Evolutionary conservation across 1,140 invertebrate genomes (phyloP).

Genomic region (Apis dorsata): DNA sequence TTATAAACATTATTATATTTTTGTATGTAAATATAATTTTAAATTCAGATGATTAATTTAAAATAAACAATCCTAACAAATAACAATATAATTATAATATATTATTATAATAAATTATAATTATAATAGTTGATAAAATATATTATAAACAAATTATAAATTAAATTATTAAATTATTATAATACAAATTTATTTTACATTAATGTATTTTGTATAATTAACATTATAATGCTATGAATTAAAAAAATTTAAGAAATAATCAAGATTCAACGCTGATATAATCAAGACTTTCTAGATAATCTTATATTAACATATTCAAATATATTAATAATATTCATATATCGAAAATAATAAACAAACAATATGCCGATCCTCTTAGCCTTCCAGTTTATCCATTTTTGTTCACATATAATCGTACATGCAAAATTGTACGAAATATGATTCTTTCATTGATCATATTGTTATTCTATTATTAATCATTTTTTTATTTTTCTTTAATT

Average conservation of each 20-base stretch:
- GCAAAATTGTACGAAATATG: not conserved
- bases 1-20: not conserved
- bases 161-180: not conserved
- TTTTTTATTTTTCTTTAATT: slow-evolving; percentile 35
- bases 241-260: too few relatives aligned
- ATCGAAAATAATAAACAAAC: slow-evolving; percentile 3
- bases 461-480: slow-evolving; percentile 41
- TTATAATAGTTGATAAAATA: not conserved
- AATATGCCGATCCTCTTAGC: slow-evolving; percentile 43
- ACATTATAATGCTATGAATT: not conserved
- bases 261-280: not conserved
- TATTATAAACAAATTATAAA: not conserved
- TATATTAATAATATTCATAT: not conserved
- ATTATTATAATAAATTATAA: too few relatives aligned
- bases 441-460: slow-evolving; percentile 11
- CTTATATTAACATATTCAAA: not conserved
- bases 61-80: not conserved
- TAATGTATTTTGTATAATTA: not conserved
- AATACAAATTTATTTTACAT: slow-evolving; percentile 15
- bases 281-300: not conserved
- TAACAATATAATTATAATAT: not conserved
- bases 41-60: not conserved
- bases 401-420: not conserved
- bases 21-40: not conserved
- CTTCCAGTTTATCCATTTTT: slow-evolving; percentile 27